Percentiles rank a stretch among this genome's conserved stretches.
Conservation (phyloP, 2,113 vertebrate genomes). For the Callipepla californica region DNA sequence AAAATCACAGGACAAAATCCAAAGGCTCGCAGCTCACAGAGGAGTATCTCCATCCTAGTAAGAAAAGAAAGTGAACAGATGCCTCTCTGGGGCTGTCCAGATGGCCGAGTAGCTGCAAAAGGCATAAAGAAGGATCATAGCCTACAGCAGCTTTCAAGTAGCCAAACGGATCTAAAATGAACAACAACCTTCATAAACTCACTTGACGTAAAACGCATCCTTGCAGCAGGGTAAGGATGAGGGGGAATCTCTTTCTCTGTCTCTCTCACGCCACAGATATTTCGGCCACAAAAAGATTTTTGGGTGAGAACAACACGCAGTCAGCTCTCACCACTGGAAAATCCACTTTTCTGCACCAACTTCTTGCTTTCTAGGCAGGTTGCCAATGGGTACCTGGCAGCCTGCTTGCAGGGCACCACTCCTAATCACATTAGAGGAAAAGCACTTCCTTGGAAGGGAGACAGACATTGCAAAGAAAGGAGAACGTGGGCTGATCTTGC, state of each 20-base stretch:
- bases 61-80: conserved; percentile 29
- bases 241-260: neutral
- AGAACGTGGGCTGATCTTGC: neutral
- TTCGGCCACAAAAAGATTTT: neutral
- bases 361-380: conserved; percentile 36
- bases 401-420: neutral
- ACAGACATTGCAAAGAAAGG: neutral
- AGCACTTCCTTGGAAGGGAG: neutral
- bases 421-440: conserved; percentile 28
- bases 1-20: neutral
- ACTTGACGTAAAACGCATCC: neutral
- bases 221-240: neutral
- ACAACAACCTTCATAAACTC: neutral
- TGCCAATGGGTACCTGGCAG: conserved; percentile 4
- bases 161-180: neutral
- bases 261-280: neutral
- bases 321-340: conserved; percentile 10
- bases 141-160: conserved; percentile 3
- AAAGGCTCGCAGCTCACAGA: neutral
- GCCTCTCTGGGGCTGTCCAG: conserved; percentile 9
- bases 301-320: neutral
- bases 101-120: conserved; percentile 43
- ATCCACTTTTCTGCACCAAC: conserved; percentile 49
- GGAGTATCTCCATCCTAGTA: neutral
- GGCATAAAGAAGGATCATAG: neutral